phyloP scores from a whole-genome alignment of 2,113 vertebrate species.

The Cepphus grylle region DNA sequence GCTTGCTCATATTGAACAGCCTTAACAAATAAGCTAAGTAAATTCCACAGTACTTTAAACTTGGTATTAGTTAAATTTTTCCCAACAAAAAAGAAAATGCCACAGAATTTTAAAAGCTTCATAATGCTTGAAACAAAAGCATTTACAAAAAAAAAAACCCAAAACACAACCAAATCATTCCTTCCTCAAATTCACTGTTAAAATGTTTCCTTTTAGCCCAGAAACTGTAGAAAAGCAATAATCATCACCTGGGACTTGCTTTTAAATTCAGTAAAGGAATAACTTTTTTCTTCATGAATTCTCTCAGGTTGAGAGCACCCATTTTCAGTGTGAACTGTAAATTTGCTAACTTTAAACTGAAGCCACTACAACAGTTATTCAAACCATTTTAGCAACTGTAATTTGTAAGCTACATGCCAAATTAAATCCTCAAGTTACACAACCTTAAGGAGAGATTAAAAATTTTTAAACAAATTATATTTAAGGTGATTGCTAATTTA shows the following conservation, averaged over 20 bases:
- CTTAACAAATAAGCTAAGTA: neutral
- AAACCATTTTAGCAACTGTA: neutral
- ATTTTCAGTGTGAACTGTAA: neutral
- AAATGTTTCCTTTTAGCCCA: neutral
- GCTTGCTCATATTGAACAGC: neutral
- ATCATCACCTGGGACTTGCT: neutral
- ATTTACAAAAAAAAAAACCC: neutral
- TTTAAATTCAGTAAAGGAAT: neutral
- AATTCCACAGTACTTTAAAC: neutral
- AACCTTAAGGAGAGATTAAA: neutral
- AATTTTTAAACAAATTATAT: neutral
- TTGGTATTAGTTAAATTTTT: neutral
- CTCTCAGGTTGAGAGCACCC: neutral
- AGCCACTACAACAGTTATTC: neutral
- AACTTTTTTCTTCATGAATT: neutral
- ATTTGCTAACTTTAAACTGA: neutral
- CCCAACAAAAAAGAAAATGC: fast-evolving
- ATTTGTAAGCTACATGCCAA: neutral
- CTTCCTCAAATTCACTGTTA: neutral
- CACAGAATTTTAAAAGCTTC: neutral
- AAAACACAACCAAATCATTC: neutral
- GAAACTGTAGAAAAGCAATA: neutral
- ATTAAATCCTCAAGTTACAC: neutral
- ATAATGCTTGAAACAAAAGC: neutral
- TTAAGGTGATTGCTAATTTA: neutral